These are phyloP conservation scores for Timandra comae DNA, from an alignment of 2,888 invertebrate genomes.

Conservation along the genomic window DNA sequence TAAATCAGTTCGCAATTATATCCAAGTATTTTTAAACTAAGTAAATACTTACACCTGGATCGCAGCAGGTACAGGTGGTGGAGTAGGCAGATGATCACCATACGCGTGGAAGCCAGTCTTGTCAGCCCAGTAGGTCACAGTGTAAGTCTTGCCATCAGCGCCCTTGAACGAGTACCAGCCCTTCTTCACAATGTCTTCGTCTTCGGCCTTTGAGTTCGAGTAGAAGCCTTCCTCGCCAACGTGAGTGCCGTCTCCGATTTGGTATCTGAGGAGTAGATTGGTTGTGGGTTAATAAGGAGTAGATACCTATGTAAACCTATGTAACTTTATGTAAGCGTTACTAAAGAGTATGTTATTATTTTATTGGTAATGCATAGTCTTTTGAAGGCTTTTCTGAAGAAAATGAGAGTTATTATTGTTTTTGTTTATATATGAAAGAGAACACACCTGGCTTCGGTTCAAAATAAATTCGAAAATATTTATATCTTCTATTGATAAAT, in stretches of 20 bases:
- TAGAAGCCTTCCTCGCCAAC: constrained; percentile 65
- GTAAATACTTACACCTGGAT: constrained; percentile 57
- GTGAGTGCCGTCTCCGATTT: constrained; percentile 63
- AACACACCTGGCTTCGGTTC: too few relatives aligned
- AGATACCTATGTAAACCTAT: too few relatives aligned
- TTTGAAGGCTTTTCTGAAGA: too few relatives aligned
- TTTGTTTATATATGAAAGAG: too few relatives aligned
- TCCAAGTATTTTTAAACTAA: constrained; percentile 1
- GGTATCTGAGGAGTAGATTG: constrained; percentile 53
- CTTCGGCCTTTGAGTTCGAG: constrained; percentile 44
- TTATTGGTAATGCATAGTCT: too few relatives aligned
- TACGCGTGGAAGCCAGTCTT: constrained; percentile 63
- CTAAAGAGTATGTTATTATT: too few relatives aligned
- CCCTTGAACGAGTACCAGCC: constrained; percentile 67
- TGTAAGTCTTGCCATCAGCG: constrained; percentile 60
- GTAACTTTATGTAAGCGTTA: too few relatives aligned
- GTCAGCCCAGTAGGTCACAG: constrained; percentile 66
- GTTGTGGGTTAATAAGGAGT: too few relatives aligned
- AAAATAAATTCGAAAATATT: too few relatives aligned
- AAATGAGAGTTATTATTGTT: too few relatives aligned
- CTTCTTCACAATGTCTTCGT: constrained; percentile 64
- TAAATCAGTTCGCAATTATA: too few relatives aligned
- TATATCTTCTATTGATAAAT: too few relatives aligned
- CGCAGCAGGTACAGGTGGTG: constrained; percentile 55
- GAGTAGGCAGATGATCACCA: constrained; percentile 64